These are phyloP conservation scores for Antechinus flavipes DNA, from an alignment of 2,113 vertebrate genomes.

Conservation along the genomic window DNA sequence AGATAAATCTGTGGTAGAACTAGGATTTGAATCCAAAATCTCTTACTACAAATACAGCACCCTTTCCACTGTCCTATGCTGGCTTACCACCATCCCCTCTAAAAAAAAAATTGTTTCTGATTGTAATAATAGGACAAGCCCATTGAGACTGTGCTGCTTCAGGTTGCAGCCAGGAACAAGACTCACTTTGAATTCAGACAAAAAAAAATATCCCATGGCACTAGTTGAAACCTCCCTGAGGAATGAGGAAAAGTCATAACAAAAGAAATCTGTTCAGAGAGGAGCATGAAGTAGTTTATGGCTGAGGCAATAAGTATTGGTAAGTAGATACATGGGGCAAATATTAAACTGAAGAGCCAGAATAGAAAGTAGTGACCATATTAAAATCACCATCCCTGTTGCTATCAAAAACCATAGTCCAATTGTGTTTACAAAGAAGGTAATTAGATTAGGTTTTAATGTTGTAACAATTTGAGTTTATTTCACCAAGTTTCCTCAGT, in stretches of 20 bases:
- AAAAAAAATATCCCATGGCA: neutral
- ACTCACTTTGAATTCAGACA: neutral
- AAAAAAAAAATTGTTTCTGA: neutral
- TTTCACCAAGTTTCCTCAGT: neutral
- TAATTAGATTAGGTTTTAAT: neutral
- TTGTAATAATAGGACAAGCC: neutral
- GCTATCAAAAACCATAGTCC: neutral
- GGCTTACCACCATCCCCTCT: neutral
- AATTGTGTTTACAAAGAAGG: neutral
- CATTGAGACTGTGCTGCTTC: neutral
- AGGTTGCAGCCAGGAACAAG: neutral
- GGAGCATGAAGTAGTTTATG: neutral
- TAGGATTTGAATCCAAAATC: neutral
- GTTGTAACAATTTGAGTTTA: neutral
- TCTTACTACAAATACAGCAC: neutral
- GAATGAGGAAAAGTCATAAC: neutral
- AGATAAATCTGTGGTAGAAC: neutral
- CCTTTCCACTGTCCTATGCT: neutral
- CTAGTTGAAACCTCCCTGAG: neutral
- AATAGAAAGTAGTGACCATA: neutral
- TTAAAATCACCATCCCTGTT: neutral
- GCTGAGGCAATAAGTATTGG: neutral
- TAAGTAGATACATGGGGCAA: neutral
- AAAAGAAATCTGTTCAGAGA: neutral
- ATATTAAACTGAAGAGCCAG: neutral